phyloP scores from a whole-genome alignment of 2,113 vertebrate species.

The Crotophaga sulcirostris region DNA sequence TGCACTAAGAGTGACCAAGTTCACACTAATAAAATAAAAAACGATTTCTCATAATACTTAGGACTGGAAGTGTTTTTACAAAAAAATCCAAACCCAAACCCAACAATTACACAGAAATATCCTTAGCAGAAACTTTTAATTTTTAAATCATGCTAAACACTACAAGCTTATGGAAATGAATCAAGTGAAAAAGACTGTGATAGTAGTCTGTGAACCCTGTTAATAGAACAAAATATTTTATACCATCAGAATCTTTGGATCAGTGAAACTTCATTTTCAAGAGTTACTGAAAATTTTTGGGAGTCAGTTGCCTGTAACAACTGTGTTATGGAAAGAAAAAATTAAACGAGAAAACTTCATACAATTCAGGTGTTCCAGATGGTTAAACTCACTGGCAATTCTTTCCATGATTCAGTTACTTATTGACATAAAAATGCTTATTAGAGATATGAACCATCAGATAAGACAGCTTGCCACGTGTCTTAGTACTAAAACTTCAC shows the following conservation, averaged over 20 bases:
- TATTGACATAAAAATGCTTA: slow-evolving; percentile 53
- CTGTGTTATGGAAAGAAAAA: slow-evolving; percentile 8
- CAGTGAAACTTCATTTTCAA: not conserved
- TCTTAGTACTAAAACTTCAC: slow-evolving; percentile 24
- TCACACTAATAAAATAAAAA: not conserved
- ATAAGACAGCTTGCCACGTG: slow-evolving; percentile 55
- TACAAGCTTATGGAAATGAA: not conserved
- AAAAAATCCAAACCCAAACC: accelerated
- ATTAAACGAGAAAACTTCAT: not conserved
- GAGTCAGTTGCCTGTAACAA: not conserved
- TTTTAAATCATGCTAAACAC: not conserved
- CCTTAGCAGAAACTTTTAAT: not conserved
- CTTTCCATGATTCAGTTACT: slow-evolving; percentile 44
- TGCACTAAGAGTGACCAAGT: not conserved
- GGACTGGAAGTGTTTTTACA: not conserved
- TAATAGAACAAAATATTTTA: not conserved
- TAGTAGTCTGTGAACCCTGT: not conserved
- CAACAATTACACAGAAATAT: not conserved
- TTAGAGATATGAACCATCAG: slow-evolving; percentile 36
- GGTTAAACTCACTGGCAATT: slow-evolving; percentile 6
- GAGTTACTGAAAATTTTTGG: not conserved
- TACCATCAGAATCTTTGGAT: not conserved
- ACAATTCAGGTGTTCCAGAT: slow-evolving; percentile 20
- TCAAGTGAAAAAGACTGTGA: not conserved
- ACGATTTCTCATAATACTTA: not conserved